phyloP scores from a whole-genome alignment of 2,888 invertebrate species.

The Bugula neritina region DNA sequence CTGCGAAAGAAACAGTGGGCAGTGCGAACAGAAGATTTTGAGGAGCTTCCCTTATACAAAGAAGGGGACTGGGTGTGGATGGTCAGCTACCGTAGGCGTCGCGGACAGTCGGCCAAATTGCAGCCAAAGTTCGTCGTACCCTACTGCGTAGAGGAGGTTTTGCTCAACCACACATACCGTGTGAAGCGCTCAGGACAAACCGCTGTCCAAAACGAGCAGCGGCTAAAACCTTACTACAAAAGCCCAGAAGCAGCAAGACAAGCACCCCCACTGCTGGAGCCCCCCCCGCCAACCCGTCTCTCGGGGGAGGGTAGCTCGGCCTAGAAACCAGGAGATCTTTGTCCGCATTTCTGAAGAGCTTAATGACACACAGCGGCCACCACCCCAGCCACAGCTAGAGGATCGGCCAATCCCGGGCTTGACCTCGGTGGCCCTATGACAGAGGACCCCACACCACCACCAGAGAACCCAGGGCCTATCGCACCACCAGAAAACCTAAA shows the following conservation, averaged over 20 bases:
- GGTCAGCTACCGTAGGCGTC: background rate
- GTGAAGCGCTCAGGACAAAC: background rate
- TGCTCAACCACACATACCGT: background rate
- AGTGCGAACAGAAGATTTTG: background rate
- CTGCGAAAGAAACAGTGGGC: background rate
- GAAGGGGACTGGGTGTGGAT: background rate
- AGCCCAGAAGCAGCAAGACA: background rate
- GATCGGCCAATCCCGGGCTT: too few relatives aligned
- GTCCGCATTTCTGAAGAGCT: too few relatives aligned
- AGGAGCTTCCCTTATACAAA: background rate
- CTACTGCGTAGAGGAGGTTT: background rate
- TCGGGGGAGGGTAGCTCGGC: too few relatives aligned
- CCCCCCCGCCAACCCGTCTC: too few relatives aligned
- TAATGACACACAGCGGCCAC: too few relatives aligned
- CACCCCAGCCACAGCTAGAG: too few relatives aligned
- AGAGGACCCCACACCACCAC: too few relatives aligned
- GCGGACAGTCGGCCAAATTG: background rate
- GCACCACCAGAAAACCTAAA: too few relatives aligned
- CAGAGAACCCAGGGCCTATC: too few relatives aligned
- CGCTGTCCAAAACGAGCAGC: background rate
- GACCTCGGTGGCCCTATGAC: too few relatives aligned
- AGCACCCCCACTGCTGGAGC: too few relatives aligned
- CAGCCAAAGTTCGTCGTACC: background rate
- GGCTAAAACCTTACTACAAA: background rate
- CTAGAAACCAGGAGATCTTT: too few relatives aligned